Base-by-base conservation (phyloP, 1,140 invertebrate species). In the Ctenoplectra terminalis region DNA sequence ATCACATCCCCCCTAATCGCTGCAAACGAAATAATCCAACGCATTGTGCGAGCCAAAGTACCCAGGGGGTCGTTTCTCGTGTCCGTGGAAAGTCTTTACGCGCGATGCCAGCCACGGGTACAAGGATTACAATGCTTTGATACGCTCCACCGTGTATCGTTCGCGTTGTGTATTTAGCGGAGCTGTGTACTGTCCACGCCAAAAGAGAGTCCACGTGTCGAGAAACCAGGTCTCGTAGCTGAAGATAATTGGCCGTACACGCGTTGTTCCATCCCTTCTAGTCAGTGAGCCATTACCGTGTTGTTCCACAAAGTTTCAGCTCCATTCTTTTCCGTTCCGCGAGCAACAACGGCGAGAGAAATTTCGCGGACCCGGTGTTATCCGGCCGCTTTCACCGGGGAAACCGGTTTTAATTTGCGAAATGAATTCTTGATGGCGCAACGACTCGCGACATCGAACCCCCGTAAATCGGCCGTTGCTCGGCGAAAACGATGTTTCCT, bases 361-460 rank as follows among this genome's bases (percentile, higher is more conserved):
- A 29, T 17, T 71, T n/a, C 56, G n/a, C 64, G 5, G 1, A 7
- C 6, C 37, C 7, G 13, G 34, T 6, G 26, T 26, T 23, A 20
- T 26, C 29, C 48, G 29, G 20, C 1, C 20, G 63, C n/a, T 58
- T 70, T 48, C 40, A 29, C 5, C n/a, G 0, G 26, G 31, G n/a
- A 15, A 7, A 34, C 40, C 46, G 48, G 48, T 72, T 82, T 82
- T 82, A 82, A 82, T 82, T 71, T 64, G 81, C 81, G 46, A 78
- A 78, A 77, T 78, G 81, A 82, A 82, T 78, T 63, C 81, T 82
- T 71, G 56, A 78, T 78, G 64, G 58, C 9, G 17, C 20, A 31
- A 11, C 43, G 46, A 69, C 43, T 43, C 77, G n/a, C 46, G 46
- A 71, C 69, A 61, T 52, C 26, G 43, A 26, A 5, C 43, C n/a